Conservation (phyloP, 2,888 invertebrate species). For the Ramazzottius varieornatus region DNA sequence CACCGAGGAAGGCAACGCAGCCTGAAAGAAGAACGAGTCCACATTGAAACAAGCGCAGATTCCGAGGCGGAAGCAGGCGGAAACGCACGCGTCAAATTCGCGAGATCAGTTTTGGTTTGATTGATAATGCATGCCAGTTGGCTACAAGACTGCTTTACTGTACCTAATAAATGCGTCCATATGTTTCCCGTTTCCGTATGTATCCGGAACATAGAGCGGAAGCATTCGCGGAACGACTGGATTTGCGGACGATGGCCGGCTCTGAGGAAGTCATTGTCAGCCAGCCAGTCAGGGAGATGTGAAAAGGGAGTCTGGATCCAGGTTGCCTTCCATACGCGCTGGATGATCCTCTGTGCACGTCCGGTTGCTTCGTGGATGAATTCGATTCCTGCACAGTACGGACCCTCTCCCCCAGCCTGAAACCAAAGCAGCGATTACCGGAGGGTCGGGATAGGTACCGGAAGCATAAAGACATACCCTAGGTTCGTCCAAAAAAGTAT, state of each 20-base stretch:
- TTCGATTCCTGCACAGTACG: not conserved
- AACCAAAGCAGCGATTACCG: not conserved
- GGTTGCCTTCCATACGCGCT: not conserved
- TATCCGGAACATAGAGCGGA: constrained; percentile 86
- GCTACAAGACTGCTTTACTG: constrained; percentile 7
- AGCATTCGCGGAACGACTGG: constrained; percentile 81
- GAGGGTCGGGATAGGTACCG: too few relatives aligned
- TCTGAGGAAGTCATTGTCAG: constrained; percentile 89
- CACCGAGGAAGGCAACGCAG: constrained; percentile 48
- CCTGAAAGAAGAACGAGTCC: constrained; percentile 31
- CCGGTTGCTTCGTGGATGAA: not conserved
- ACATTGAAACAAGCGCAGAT: too few relatives aligned
- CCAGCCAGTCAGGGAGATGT: constrained; percentile 68
- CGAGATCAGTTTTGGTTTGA: too few relatives aligned
- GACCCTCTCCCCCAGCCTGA: not conserved
- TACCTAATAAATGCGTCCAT: constrained; percentile 76
- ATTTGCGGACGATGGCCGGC: constrained; percentile 85
- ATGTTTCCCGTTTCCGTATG: constrained; percentile 99
- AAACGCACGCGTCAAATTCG: too few relatives aligned
- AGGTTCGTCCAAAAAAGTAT: not conserved
- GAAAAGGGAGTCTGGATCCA: constrained; percentile 53
- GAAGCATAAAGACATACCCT: not conserved
- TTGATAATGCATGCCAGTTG: not conserved
- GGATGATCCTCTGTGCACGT: not conserved
- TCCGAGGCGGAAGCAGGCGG: too few relatives aligned